Evolutionary conservation across 2,797 vertebrate genomes (phyloP).

Genomic region (Aldrovandia affinis): DNA sequence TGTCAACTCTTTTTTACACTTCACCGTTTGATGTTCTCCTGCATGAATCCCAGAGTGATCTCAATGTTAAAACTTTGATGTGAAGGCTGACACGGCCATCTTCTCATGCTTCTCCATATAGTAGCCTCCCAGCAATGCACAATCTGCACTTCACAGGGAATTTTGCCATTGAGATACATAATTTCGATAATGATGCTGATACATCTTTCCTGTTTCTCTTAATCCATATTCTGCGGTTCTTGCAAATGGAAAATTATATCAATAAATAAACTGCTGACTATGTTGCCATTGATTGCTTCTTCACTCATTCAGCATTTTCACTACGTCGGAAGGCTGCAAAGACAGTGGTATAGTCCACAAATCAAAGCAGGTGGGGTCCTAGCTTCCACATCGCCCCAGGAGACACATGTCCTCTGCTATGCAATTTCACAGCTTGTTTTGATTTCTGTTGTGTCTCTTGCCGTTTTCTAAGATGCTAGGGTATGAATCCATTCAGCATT

Average conservation of each 20-base stretch:
- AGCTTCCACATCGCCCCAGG: neutral
- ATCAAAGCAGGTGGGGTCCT: neutral
- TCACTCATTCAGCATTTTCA: neutral
- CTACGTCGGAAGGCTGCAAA: neutral
- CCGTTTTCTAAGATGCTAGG: neutral
- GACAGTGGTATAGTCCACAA: too few relatives aligned
- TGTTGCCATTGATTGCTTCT: neutral
- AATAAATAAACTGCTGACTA: constrained; percentile 11
- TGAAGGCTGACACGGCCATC: neutral
- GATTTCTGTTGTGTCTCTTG: neutral
- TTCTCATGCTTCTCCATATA: neutral
- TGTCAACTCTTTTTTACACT: neutral
- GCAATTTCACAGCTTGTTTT: neutral
- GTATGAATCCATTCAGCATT: neutral
- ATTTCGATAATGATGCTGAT: neutral
- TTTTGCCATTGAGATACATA: neutral
- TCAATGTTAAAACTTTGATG: neutral
- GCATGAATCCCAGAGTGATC: neutral
- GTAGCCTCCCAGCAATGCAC: neutral
- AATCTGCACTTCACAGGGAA: neutral
- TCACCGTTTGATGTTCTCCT: neutral
- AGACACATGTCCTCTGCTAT: neutral
- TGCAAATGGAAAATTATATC: neutral
- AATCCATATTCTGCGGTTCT: neutral
- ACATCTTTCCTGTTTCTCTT: constrained; percentile 10